A percentile compares a stretch with the other conserved stretches of the same genome.
These are phyloP conservation scores for Hepsetus odoe DNA, from an alignment of 2,113 vertebrate genomes.

Conservation along the genomic window DNA sequence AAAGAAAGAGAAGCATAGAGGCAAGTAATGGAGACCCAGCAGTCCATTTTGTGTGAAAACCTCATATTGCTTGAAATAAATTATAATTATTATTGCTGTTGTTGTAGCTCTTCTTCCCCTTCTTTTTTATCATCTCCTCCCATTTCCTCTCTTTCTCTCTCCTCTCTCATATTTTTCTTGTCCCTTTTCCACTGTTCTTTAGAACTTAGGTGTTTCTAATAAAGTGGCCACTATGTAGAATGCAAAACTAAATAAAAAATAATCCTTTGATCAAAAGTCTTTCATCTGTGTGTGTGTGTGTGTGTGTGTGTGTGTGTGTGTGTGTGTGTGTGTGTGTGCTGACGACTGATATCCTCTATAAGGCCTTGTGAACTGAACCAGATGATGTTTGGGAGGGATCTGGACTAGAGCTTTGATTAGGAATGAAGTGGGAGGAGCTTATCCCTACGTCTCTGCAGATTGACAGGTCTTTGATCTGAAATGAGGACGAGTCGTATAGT, in stretches of 20 bases:
- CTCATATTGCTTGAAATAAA: too few relatives aligned
- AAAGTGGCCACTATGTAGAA: not conserved
- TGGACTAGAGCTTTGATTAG: constrained; percentile 18
- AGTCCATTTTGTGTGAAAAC: too few relatives aligned
- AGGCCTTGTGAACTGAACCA: constrained; percentile 5
- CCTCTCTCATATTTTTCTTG: not conserved
- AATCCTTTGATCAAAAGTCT: not conserved
- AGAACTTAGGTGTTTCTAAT: too few relatives aligned
- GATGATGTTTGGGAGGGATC: not conserved
- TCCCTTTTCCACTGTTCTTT: not conserved
- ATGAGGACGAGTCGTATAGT: not conserved
- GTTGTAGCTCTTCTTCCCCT: too few relatives aligned
- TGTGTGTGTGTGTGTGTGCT: not conserved
- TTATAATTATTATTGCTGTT: too few relatives aligned
- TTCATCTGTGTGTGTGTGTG: not conserved
- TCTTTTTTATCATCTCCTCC: not conserved
- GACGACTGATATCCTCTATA: not conserved
- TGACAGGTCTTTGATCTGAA: not conserved
- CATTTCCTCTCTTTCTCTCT: not conserved
- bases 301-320: not conserved
- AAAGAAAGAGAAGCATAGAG: too few relatives aligned
- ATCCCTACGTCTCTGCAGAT: not conserved
- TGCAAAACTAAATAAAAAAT: too few relatives aligned
- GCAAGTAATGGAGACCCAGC: too few relatives aligned
- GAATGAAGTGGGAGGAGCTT: not conserved